Evolutionary conservation across 64 coral and sea anemone genomes (phyloP).

Genomic region (Actinia equina): DNA sequence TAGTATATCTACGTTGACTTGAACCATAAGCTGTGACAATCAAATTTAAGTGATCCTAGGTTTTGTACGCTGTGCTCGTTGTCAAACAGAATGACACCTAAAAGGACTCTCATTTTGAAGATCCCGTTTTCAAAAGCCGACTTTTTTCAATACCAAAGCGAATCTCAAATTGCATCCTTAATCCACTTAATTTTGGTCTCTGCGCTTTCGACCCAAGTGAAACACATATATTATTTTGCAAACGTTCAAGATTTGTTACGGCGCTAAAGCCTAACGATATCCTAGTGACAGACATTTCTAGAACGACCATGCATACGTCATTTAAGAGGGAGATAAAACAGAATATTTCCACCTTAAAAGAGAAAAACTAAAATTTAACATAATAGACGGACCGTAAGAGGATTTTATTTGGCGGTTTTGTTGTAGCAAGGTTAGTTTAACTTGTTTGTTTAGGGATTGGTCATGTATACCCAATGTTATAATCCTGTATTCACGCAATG

Average conservation of each 20-base stretch:
- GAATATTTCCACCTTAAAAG: background rate
- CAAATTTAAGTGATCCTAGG: background rate
- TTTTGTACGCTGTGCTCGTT: background rate
- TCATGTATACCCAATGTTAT: background rate
- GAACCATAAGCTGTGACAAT: background rate
- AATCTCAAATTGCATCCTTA: background rate
- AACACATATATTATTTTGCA: background rate
- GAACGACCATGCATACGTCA: too few relatives aligned
- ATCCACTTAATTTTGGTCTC: background rate
- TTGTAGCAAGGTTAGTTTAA: background rate
- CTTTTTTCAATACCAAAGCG: background rate
- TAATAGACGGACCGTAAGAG: background rate
- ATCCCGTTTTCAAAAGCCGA: background rate
- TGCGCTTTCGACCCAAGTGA: background rate
- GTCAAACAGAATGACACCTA: background rate
- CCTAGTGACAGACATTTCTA: too few relatives aligned
- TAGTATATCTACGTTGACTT: background rate
- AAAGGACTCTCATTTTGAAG: background rate
- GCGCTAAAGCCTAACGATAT: background rate
- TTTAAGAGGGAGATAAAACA: background rate
- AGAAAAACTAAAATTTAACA: background rate
- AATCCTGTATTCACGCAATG: background rate
- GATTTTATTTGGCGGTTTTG: background rate
- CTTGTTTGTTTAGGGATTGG: slow-evolving; percentile 9
- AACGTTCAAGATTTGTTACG: background rate